Base-by-base conservation (phyloP, 30 jellyfish, hydroid and myxozoan genomes). In the Cassiopea andromeda region DNA sequence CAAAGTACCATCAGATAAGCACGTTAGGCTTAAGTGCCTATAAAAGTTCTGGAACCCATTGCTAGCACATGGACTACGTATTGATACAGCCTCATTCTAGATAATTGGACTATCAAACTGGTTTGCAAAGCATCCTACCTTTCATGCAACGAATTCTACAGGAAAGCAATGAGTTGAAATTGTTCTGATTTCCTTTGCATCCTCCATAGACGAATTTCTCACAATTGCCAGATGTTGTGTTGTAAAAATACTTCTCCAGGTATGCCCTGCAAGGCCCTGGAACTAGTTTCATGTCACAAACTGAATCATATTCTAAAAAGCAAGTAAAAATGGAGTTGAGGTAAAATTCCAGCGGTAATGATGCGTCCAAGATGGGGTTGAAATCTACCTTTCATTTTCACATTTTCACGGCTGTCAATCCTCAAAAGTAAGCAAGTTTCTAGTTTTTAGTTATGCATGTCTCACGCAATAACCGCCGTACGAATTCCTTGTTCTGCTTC, bases 151-250 rank as follows among this genome's bases (percentile, higher is more conserved):
- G 75, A 2, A 77, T 15, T 44, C 86, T 19, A 54, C 97, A 92
- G 0, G 81, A 95, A 44, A 73, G 68, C 17, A 13, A 50, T 4
- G 97, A 1, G 47, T 27, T 43, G 77, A 92, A 92, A 49, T 92
- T 92, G 68, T 92, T 92, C 91, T 18, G 82, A 60, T 92, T 92
- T 85, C 97, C 97, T 43, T 80, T 86, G 80, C 97, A 92, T 4
- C 97, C 97, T 12, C 97, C 97, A 66, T 85, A 92, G 13, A 60
- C 38, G 49, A 92, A 86, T 66, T 91, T 54, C 76, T 91, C 94
- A 61, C 97, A 91, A 48, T 66, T 85, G 1, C 84, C 81, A 4
- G 97, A 66, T 50, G 79, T 82, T 64, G 86, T 0, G 85, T 91
- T 91, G 94, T 77, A 78, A 78, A 84, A 91, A 66, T 15, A 84